Evolutionary conservation across 2,113 vertebrate genomes (phyloP).

Genomic region (Poeciliopsis turrubarensis): DNA sequence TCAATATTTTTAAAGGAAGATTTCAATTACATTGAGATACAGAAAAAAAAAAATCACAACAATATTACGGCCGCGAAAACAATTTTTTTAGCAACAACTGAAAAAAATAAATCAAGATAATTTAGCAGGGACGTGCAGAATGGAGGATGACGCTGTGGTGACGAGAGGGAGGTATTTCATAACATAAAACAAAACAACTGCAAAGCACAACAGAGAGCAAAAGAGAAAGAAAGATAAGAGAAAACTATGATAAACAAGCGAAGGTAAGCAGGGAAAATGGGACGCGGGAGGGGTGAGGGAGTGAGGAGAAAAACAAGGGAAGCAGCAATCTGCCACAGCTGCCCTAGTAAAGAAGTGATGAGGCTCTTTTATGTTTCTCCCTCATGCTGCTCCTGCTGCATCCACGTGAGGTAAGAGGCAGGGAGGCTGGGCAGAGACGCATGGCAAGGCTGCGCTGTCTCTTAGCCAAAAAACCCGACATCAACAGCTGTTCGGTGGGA

Average conservation of each 20-base stretch:
- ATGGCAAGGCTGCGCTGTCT: conserved; percentile 13
- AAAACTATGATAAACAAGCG: background rate
- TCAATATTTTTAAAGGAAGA: no score
- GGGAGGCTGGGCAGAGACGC: conserved; percentile 28
- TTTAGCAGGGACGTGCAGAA: background rate
- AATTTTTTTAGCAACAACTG: background rate
- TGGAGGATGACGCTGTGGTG: background rate
- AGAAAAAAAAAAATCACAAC: background rate
- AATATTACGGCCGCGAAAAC: background rate
- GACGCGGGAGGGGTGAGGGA: background rate
- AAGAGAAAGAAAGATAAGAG: background rate
- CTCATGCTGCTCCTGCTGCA: conserved; percentile 61
- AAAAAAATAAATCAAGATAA: background rate
- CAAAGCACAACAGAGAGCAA: background rate
- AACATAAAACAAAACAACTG: background rate
- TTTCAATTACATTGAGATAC: no score
- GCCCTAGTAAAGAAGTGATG: conserved; percentile 37
- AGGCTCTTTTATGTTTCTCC: conserved; percentile 25
- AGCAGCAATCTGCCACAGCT: conserved; percentile 25
- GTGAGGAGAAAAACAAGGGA: background rate
- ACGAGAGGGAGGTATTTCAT: background rate
- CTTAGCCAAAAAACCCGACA: conserved; percentile 14
- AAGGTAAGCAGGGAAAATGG: background rate
- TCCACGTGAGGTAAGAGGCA: conserved; percentile 64
- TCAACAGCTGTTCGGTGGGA: background rate